Evolutionary conservation across 2,113 vertebrate species (phyloP).

Genomic region (Trogon melanurus): DNA sequence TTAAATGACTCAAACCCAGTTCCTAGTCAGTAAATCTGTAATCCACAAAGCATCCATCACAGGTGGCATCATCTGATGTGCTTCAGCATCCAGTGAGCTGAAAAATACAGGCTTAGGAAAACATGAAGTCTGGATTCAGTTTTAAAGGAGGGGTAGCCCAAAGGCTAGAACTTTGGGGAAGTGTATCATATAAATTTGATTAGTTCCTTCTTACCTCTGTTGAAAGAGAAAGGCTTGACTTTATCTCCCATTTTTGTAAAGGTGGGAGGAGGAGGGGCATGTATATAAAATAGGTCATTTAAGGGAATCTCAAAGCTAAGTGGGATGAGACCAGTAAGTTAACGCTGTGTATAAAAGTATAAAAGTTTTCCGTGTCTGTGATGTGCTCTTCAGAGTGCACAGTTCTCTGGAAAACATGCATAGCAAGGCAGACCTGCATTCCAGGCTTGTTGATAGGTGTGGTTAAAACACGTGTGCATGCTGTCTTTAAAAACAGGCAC

Average conservation of each 20-base stretch:
- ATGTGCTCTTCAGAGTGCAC: background rate
- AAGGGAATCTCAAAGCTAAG: background rate
- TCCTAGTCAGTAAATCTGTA: background rate
- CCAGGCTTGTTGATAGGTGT: background rate
- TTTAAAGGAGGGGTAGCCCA: background rate
- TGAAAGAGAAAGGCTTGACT: background rate
- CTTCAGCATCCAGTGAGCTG: background rate
- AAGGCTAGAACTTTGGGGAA: background rate
- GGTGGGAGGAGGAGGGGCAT: background rate
- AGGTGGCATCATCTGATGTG: background rate
- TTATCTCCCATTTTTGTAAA: background rate
- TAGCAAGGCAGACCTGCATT: background rate
- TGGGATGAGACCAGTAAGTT: background rate
- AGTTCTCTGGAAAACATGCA: background rate
- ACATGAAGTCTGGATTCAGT: background rate
- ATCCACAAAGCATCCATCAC: background rate
- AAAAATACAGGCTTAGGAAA: background rate
- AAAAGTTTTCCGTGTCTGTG: background rate
- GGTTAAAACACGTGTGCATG: background rate
- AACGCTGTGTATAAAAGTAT: background rate
- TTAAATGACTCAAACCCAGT: background rate
- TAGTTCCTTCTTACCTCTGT: background rate
- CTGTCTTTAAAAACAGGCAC: background rate
- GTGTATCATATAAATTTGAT: background rate
- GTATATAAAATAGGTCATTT: background rate